Percentiles rank a stretch among this genome's conserved stretches.
Conservation (phyloP, 1,140 invertebrate genomes). For the Bombus confusus region DNA sequence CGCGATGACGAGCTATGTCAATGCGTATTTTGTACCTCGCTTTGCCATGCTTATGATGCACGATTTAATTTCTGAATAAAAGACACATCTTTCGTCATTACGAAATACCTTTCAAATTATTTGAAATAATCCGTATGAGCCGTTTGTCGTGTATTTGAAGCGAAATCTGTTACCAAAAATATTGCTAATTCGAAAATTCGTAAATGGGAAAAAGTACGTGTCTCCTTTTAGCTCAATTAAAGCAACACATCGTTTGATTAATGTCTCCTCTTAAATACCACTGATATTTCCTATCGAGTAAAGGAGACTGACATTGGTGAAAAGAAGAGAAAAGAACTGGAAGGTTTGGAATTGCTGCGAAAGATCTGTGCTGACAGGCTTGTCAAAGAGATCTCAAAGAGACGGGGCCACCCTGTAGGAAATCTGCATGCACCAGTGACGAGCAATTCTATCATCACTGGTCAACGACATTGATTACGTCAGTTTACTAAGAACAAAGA, state of each 20-base stretch:
- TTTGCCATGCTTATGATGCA: too few relatives aligned
- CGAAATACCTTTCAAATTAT: neutral
- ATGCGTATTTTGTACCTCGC: too few relatives aligned
- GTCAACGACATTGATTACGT: conserved; percentile 48
- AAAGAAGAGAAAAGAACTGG: too few relatives aligned
- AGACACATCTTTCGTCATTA: neutral
- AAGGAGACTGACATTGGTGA: too few relatives aligned
- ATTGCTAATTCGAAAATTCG: neutral
- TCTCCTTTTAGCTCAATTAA: neutral
- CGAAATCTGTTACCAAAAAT: neutral
- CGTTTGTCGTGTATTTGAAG: neutral
- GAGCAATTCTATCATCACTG: conserved; percentile 23
- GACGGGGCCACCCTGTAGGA: neutral
- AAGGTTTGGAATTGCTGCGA: neutral
- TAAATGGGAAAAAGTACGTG: neutral
- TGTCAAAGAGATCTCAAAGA: neutral
- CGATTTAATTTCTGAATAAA: neutral
- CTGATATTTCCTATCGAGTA: neutral
- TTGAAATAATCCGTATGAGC: neutral
- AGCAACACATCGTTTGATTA: neutral
- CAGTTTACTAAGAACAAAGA: conserved; percentile 58
- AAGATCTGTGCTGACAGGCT: neutral
- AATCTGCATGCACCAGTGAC: neutral
- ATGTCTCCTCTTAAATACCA: neutral
- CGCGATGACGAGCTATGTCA: too few relatives aligned